Evolutionary conservation across 2,888 invertebrate species (phyloP).

Genomic region (Meteorus colon): DNA sequence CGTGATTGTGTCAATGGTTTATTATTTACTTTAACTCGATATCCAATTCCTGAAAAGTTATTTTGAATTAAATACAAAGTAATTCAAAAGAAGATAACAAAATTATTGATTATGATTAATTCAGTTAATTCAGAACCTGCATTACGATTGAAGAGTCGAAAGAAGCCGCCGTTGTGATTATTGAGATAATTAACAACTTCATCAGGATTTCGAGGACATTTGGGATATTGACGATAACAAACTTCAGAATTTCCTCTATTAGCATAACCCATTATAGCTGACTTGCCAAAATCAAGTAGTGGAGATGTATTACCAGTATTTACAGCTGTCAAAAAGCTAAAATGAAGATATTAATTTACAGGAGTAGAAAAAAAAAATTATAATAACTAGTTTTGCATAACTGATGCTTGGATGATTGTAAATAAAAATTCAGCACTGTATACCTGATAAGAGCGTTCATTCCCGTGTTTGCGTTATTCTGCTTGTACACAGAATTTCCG

Average conservation of each 20-base stretch:
- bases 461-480: conserved; percentile 55
- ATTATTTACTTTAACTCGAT: conserved; percentile 36
- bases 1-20: conserved; percentile 45
- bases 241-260: conserved; percentile 77
- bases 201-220: conserved; percentile 84
- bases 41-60: conserved; percentile 32
- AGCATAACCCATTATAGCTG: conserved; percentile 83
- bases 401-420: conserved; percentile 15
- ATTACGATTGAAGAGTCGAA: conserved; percentile 79
- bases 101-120: background rate
- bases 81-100: background rate
- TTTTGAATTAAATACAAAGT: background rate
- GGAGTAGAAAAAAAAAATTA: background rate
- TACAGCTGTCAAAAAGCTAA: conserved; percentile 77
- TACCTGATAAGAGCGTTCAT: conserved; percentile 77
- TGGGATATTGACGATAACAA: conserved; percentile 81
- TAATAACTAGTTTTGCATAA: background rate
- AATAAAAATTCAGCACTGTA: conserved; percentile 59
- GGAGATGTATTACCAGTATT: conserved; percentile 76
- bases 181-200: conserved; percentile 85
- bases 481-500: conserved; percentile 53
- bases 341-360: conserved; percentile 32
- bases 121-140: conserved; percentile 3
- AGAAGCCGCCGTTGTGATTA: conserved; percentile 90
- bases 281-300: conserved; percentile 83